Percentiles rank a stretch among this genome's conserved stretches.
Evolutionary conservation across 2,888 invertebrate genomes (phyloP).

Genomic region (Leptinotarsa haldemani): DNA sequence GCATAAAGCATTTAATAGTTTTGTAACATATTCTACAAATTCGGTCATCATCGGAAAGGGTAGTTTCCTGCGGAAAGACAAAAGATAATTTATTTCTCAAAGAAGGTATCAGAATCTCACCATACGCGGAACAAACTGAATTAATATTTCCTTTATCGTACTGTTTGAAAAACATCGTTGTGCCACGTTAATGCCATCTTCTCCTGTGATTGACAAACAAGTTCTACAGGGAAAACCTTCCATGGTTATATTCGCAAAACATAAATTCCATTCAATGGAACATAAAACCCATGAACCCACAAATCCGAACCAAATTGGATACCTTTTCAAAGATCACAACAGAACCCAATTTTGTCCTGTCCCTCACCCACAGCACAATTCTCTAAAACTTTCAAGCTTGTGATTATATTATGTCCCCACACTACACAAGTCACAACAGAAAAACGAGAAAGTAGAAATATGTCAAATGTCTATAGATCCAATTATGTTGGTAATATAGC

Average conservation of each 20-base stretch:
- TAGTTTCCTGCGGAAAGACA: slow-evolving; percentile 34
- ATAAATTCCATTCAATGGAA: slow-evolving; percentile 19
- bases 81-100: background rate
- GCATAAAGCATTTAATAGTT: slow-evolving; percentile 32
- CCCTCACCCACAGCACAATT: background rate
- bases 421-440: slow-evolving; percentile 2
- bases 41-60: slow-evolving; percentile 32
- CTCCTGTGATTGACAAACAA: slow-evolving; percentile 31
- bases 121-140: slow-evolving; percentile 39
- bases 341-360: slow-evolving; percentile 4
- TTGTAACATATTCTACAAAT: slow-evolving; percentile 40
- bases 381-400: background rate
- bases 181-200: slow-evolving; percentile 22
- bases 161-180: slow-evolving; percentile 29
- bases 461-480: background rate
- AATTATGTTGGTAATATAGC: background rate
- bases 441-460: background rate
- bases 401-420: background rate
- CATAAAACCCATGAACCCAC: slow-evolving; percentile 33
- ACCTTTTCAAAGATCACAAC: background rate
- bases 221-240: slow-evolving; percentile 39
- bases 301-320: background rate
- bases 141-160: slow-evolving; percentile 35
- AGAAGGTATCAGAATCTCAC: slow-evolving; percentile 13
- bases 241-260: slow-evolving; percentile 34